Base-by-base conservation (phyloP, 2,888 invertebrate genomes). In the Lasioglossum lativentre region DNA sequence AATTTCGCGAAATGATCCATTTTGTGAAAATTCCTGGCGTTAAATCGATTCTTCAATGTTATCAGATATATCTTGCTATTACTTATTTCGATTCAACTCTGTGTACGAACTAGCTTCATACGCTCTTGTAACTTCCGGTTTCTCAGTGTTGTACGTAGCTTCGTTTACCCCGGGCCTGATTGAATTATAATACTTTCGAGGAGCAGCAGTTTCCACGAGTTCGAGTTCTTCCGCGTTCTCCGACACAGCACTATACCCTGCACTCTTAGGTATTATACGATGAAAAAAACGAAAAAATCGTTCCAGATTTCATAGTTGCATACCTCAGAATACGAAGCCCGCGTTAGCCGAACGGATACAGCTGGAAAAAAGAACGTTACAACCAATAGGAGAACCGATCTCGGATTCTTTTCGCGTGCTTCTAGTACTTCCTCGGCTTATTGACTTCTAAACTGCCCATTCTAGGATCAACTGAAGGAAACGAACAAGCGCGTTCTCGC, bases 231-330 rank as follows among this genome's bases (percentile, higher is more conserved):
- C 6, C 23, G 56, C 45, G 38, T 75, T 74, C 52, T 66, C 45
- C 42, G 72, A 42, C 86, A 42, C 86, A 87, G 86, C 87, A 86
- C 83, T 73, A 42, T 70, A 80, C 78, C 70, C 86, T 86, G 86
- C 79, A 87, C 87, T 87, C 90, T 91, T 92, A 92, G 92, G 92
- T 89, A 91, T 90, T 72, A n/a, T n/a, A 79, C 72, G 70, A 79
- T 68, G 72, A 88, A 56, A 23, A 56, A 23, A 52, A 23, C 8
- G 47, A 77, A 52, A 80, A 56, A 40, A 59, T 74, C 78, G 42
- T 30, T 40, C 27, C 47, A 30, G 27, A 30, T 16, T 23, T 59
- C 42, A 19, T 30, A 71, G 19, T 23, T n/a, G 30, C 63, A 30
- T 59, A 78, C 78, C 75, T 70, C 14, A 75, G 27, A 78, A 76